Conservation (phyloP, 2,888 invertebrate species). For the Chalcosyrphus nemorum region DNA sequence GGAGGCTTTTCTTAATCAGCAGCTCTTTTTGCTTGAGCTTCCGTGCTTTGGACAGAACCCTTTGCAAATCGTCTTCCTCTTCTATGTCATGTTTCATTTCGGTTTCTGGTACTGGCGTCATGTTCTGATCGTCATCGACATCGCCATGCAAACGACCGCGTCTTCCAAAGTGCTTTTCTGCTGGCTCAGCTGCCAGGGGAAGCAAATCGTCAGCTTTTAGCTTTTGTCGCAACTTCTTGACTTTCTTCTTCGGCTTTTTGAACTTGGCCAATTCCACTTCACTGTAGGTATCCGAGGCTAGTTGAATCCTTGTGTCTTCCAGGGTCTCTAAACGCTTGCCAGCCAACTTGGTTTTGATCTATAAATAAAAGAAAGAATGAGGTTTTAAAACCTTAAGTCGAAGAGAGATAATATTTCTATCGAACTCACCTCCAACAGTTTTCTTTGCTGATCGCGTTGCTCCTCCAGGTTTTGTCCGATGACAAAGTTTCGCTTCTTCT, state of each 20-base stretch:
- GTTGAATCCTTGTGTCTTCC: constrained; percentile 85
- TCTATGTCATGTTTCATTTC: constrained; percentile 82
- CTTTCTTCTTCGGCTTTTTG: constrained; percentile 92
- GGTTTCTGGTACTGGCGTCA: constrained; percentile 81
- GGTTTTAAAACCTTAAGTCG: too few species aligned
- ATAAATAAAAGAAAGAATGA: constrained; percentile 22
- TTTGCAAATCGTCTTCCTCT: constrained; percentile 88
- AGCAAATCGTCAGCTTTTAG: constrained; percentile 89
- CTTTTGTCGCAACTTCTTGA: constrained; percentile 87
- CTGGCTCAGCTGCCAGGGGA: constrained; percentile 79
- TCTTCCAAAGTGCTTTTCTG: constrained; percentile 78
- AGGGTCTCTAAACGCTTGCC: constrained; percentile 89
- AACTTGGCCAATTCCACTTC: constrained; percentile 93
- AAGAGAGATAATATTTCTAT: not conserved
- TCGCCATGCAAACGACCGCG: constrained; percentile 74
- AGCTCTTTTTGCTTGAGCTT: constrained; percentile 85
- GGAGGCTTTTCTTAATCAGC: constrained; percentile 78
- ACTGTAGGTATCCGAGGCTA: constrained; percentile 95
- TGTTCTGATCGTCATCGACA: constrained; percentile 83
- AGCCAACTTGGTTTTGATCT: constrained; percentile 85
- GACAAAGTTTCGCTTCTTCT: constrained; percentile 87
- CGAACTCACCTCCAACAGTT: constrained; percentile 77
- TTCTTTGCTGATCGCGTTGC: constrained; percentile 83
- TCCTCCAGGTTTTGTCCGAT: constrained; percentile 87
- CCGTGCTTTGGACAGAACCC: constrained; percentile 88